Conservation (phyloP, 2,888 invertebrate species). For the Phoenoteleia sp. region DNA sequence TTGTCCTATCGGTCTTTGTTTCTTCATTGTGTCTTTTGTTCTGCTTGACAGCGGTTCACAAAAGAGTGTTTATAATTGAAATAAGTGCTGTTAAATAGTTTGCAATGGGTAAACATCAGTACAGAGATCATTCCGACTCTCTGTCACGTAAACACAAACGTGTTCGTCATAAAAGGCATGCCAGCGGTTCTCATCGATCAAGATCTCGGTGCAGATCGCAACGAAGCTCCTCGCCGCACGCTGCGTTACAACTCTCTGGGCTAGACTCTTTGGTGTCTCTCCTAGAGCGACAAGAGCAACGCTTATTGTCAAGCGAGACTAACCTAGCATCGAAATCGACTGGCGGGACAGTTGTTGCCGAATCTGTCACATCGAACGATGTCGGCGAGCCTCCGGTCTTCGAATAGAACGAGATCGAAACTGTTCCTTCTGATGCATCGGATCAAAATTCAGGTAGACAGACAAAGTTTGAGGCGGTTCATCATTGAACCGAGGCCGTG, state of each 20-base stretch:
- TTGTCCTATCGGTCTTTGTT: too few species aligned
- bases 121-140: neutral
- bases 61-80: neutral
- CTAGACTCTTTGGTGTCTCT: too few species aligned
- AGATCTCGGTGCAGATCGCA: neutral
- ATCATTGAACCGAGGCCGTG: slow-evolving; percentile 17
- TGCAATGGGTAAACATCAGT: neutral
- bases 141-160: neutral
- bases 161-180: neutral
- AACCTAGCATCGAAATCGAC: too few species aligned
- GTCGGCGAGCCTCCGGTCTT: neutral
- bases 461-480: slow-evolving; percentile 36
- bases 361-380: too few species aligned
- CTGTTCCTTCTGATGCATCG: too few species aligned
- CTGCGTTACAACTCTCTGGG: too few species aligned
- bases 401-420: neutral
- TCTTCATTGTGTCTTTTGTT: slow-evolving; percentile 9
- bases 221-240: too few species aligned
- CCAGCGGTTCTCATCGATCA: too few species aligned
- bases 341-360: too few species aligned
- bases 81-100: neutral
- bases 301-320: too few species aligned
- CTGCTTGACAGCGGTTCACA: neutral
- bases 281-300: too few species aligned
- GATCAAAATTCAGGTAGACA: slow-evolving; percentile 2